phyloP scores from a whole-genome alignment of 2,113 vertebrate species.

The Promerops cafer region DNA sequence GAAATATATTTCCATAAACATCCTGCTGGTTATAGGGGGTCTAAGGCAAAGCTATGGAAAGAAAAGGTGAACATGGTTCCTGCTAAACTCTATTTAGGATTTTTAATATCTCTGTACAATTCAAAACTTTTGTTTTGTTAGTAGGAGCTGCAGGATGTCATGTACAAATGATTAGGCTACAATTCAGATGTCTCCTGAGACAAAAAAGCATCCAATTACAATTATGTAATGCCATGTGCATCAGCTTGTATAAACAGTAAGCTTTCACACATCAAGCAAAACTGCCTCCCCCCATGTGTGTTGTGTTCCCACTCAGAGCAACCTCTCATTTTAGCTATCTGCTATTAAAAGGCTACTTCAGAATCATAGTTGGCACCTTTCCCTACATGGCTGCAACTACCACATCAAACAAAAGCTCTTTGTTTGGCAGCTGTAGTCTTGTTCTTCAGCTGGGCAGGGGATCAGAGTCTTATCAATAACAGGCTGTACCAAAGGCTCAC shows the following conservation, averaged over 20 bases:
- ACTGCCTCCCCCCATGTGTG: background rate
- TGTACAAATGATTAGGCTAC: background rate
- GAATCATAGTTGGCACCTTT: background rate
- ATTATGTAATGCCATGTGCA: background rate
- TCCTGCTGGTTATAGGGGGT: background rate
- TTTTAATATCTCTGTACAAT: background rate
- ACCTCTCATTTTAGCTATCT: conserved; percentile 4
- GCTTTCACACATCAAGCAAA: background rate
- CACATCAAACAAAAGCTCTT: conserved; percentile 6
- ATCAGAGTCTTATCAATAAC: background rate
- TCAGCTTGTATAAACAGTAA: background rate
- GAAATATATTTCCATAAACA: background rate
- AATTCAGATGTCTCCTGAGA: background rate
- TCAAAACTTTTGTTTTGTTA: background rate
- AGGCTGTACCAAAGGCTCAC: background rate
- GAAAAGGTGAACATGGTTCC: background rate
- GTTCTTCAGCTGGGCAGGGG: background rate
- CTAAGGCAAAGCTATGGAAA: background rate
- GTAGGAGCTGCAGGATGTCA: background rate
- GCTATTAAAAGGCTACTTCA: conserved; percentile 30
- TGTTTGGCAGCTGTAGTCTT: background rate
- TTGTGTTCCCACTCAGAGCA: background rate
- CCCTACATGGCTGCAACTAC: background rate
- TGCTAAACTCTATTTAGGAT: background rate
- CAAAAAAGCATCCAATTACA: background rate